These are phyloP conservation scores for Gasterosteus nipponicus DNA, from an alignment of 2,113 vertebrate genomes.

Conservation along the genomic window DNA sequence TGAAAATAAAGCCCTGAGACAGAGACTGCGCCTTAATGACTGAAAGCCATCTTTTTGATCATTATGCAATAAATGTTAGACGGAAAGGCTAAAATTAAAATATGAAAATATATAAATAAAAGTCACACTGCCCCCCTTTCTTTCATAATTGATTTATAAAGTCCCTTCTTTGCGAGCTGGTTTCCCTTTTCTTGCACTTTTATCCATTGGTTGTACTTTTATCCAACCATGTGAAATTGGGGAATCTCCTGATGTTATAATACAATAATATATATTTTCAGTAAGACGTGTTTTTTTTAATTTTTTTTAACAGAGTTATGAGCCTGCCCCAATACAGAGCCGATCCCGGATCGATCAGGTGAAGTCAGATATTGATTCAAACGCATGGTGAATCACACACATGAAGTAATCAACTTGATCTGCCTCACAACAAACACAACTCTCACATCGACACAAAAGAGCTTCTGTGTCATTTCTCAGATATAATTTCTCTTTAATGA, in stretches of 20 bases:
- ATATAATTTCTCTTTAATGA: too few relatives aligned
- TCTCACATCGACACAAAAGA: neutral
- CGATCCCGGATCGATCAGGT: conserved; percentile 82
- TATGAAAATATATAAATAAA: neutral
- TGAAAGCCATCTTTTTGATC: too few relatives aligned
- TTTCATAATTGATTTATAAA: neutral
- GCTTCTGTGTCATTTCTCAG: neutral
- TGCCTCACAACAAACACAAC: neutral
- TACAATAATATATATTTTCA: neutral
- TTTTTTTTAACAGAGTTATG: conserved; percentile 73
- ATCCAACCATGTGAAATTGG: neutral
- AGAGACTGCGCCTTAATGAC: neutral
- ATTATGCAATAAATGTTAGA: neutral
- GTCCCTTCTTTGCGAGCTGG: neutral
- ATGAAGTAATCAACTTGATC: neutral
- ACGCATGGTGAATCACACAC: neutral
- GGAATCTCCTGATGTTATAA: neutral
- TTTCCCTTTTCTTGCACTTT: neutral
- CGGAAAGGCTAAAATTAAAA: neutral
- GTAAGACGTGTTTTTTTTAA: neutral
- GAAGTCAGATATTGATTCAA: conserved; percentile 12
- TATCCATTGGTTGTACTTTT: neutral
- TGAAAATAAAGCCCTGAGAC: neutral
- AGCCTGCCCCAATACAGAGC: conserved; percentile 79
- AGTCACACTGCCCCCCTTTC: neutral